phyloP scores from a whole-genome alignment of 2,113 vertebrate species.

The Pseudorasbora parva region DNA sequence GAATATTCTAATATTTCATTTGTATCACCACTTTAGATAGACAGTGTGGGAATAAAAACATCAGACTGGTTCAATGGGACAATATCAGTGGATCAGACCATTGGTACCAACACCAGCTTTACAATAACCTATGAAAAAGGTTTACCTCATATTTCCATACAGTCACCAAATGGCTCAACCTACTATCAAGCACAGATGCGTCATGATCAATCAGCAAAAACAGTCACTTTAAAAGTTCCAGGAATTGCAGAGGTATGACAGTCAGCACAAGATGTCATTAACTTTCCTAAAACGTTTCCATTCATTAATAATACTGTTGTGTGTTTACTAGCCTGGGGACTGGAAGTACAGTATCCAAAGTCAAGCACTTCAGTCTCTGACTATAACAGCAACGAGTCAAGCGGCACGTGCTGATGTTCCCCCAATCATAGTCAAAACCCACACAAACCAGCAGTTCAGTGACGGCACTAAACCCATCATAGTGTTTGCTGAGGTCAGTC shows the following conservation, averaged over 20 bases:
- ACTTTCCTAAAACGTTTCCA: not conserved
- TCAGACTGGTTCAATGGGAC: slow-evolving; percentile 58
- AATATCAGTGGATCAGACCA: slow-evolving; percentile 62
- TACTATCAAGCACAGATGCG: slow-evolving; percentile 60
- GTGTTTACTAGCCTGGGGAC: slow-evolving; percentile 63
- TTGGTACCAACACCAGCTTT: slow-evolving; percentile 74
- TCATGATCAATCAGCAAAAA: slow-evolving; percentile 39
- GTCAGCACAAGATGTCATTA: not conserved
- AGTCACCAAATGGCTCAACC: slow-evolving; percentile 64
- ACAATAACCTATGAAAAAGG: slow-evolving; percentile 64
- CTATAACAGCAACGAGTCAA: slow-evolving; percentile 66
- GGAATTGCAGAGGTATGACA: slow-evolving; percentile 68
- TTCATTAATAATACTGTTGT: not conserved
- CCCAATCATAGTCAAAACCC: slow-evolving; percentile 61
- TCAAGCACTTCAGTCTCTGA: slow-evolving; percentile 62
- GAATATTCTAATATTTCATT: not conserved
- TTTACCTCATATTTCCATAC: slow-evolving; percentile 58
- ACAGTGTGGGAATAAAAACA: slow-evolving; percentile 61
- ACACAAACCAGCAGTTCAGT: slow-evolving; percentile 59
- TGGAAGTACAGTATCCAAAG: slow-evolving; percentile 73
- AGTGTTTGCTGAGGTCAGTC: slow-evolving; percentile 71
- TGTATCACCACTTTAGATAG: slow-evolving; percentile 63
- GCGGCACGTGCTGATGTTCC: slow-evolving; percentile 57
- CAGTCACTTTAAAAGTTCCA: slow-evolving; percentile 64
- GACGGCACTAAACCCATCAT: slow-evolving; percentile 62